A percentile compares a stretch with the other conserved stretches of the same genome.
Conservation (phyloP, 2,888 invertebrate species). For the Harpalus rufipes region DNA sequence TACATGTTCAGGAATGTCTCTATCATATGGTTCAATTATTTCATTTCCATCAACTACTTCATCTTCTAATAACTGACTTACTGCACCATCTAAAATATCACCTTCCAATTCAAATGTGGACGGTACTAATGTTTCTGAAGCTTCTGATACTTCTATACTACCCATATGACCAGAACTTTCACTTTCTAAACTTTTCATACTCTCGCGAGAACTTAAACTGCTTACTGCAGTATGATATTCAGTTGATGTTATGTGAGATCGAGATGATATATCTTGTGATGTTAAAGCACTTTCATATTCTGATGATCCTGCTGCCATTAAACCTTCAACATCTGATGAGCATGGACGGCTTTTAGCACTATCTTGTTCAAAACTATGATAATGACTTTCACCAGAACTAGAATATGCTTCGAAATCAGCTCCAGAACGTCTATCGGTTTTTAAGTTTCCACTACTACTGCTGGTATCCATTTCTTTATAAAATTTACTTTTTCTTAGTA, state of each 20-base stretch:
- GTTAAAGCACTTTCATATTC: constrained; percentile 93
- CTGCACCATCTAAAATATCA: constrained; percentile 84
- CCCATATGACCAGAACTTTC: constrained; percentile 93
- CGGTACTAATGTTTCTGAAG: constrained; percentile 95
- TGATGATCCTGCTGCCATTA: constrained; percentile 87
- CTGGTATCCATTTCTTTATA: constrained; percentile 75
- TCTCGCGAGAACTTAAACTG: constrained; percentile 92
- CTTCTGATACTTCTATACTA: constrained; percentile 93
- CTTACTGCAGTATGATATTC: constrained; percentile 93
- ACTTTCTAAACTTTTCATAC: constrained; percentile 93
- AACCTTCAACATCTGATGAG: constrained; percentile 92
- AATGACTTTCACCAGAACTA: constrained; percentile 93
- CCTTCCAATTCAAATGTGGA: constrained; percentile 91
- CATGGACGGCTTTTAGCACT: constrained; percentile 86
- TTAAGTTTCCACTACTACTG: constrained; percentile 75
- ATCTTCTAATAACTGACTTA: constrained; percentile 78
- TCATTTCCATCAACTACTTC: constrained; percentile 71
- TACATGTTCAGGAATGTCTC: constrained; percentile 71
- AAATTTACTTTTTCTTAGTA: constrained; percentile 74
- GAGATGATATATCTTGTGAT: constrained; percentile 87
- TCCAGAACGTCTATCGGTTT: constrained; percentile 85
- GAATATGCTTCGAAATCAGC: constrained; percentile 90
- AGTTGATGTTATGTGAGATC: constrained; percentile 87
- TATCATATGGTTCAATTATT: constrained; percentile 72
- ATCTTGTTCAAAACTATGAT: constrained; percentile 92